phyloP scores from a whole-genome alignment of 2,888 invertebrate species.

The Ceramica pisi region DNA sequence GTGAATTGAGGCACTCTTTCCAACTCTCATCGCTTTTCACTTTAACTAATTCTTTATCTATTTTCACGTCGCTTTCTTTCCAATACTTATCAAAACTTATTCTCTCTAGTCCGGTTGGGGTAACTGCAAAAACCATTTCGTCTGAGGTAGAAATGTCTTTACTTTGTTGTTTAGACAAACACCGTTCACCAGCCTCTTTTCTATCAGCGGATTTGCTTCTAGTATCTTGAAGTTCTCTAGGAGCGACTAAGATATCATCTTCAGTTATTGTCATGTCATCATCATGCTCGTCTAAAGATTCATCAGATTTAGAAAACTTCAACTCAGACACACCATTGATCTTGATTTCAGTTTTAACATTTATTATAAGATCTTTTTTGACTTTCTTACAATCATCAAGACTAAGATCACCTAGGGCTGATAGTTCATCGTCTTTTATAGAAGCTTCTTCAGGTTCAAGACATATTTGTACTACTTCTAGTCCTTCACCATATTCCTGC shows the following conservation, averaged over 20 bases:
- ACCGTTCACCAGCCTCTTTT: conserved; percentile 73
- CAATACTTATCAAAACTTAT: conserved; percentile 89
- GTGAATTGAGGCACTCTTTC: conserved; percentile 85
- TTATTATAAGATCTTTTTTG: conserved; percentile 69
- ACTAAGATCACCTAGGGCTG: conserved; percentile 86
- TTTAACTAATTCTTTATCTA: conserved; percentile 76
- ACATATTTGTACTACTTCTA: conserved; percentile 92
- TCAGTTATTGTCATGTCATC: conserved; percentile 89
- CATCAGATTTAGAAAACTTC: conserved; percentile 85
- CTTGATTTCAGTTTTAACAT: conserved; percentile 70
- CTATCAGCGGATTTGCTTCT: conserved; percentile 81
- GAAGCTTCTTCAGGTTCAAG: conserved; percentile 91
- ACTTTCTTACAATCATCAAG: conserved; percentile 83
- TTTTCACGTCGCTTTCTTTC: conserved; percentile 81
- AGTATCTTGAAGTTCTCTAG: conserved; percentile 82
- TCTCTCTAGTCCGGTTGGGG: conserved; percentile 88
- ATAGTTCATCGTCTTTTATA: conserved; percentile 88
- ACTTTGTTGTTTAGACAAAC: conserved; percentile 86
- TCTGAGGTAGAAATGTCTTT: conserved; percentile 89
- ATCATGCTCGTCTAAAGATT: conserved; percentile 85
- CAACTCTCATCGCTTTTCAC: conserved; percentile 86
- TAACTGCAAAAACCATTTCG: conserved; percentile 90
- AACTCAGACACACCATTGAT: conserved; percentile 79
- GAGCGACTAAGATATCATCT: conserved; percentile 83
- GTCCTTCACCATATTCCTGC: conserved; percentile 92